These are phyloP conservation scores for Chiloscyllium punctatum DNA, from an alignment of 2,797 vertebrate genomes.

Conservation along the genomic window DNA sequence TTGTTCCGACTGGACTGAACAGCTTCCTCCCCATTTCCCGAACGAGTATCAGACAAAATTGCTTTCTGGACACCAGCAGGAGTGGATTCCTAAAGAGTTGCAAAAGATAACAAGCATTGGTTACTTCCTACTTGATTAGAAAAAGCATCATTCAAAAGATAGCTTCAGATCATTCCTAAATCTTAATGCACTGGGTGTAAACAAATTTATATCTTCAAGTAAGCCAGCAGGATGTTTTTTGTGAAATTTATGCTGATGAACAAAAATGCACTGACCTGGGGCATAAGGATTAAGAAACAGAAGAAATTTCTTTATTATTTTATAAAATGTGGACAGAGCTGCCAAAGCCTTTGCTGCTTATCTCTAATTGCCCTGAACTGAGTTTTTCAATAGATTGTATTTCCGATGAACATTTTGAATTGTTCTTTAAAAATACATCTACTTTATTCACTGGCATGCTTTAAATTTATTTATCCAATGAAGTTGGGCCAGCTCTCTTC, in stretches of 20 bases:
- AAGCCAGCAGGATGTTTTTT: neutral
- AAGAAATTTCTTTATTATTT: too few species aligned
- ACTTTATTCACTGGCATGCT: too few species aligned
- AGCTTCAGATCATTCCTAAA: too few species aligned
- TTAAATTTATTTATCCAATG: too few species aligned
- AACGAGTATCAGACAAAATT: neutral
- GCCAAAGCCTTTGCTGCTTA: too few species aligned
- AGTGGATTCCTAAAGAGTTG: neutral
- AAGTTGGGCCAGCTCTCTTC: too few species aligned
- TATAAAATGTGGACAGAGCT: too few species aligned
- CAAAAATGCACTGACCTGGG: neutral
- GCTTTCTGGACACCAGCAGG: neutral
- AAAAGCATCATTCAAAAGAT: neutral
- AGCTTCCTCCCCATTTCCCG: neutral
- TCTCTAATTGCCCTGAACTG: too few species aligned
- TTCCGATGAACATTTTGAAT: too few species aligned
- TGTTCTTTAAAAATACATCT: too few species aligned
- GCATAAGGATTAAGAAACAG: neutral
- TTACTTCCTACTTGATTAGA: neutral
- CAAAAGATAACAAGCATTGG: neutral
- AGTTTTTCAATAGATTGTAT: too few species aligned
- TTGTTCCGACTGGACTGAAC: neutral
- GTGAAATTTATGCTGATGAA: neutral
- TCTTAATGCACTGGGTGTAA: too few species aligned
- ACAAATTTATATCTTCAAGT: neutral